A percentile compares a stretch with the other conserved stretches of the same genome.
Conservation (phyloP, 2,888 invertebrate genomes). For the Parnassius apollo region DNA sequence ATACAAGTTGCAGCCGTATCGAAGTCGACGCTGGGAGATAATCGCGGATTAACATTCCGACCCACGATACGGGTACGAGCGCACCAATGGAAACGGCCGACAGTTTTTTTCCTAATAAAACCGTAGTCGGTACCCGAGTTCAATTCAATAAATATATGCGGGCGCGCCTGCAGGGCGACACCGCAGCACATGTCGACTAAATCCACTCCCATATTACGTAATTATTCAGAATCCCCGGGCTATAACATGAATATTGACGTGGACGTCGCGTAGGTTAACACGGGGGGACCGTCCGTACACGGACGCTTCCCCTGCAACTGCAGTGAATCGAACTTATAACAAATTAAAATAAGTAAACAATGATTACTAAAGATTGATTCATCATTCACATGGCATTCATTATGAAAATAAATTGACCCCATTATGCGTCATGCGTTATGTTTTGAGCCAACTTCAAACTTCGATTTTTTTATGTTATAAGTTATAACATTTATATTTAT, state of each 20-base stretch:
- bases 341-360: constrained; percentile 35
- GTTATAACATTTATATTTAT: too few species aligned
- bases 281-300: constrained; percentile 25
- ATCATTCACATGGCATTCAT: constrained; percentile 25
- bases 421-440: too few species aligned
- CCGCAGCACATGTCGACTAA: constrained; percentile 33
- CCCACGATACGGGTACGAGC: constrained; percentile 47
- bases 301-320: constrained; percentile 30
- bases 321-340: constrained; percentile 35
- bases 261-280: constrained; percentile 7
- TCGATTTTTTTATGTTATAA: too few species aligned
- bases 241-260: constrained; percentile 31
- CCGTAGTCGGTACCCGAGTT: constrained; percentile 45
- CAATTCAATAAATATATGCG: constrained; percentile 78
- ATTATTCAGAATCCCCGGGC: constrained; percentile 64
- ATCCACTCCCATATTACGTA: constrained; percentile 54
- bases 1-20: constrained; percentile 52
- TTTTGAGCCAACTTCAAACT: too few species aligned
- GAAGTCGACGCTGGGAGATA: constrained; percentile 51
- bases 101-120: constrained; percentile 48
- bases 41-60: constrained; percentile 77
- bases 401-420: not conserved
- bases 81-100: constrained; percentile 49
- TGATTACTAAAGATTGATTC: constrained; percentile 34
- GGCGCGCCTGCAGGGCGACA: constrained; percentile 53